Evolutionary conservation across 2,797 vertebrate species (phyloP), one percentile per base, ranked within the genome.

Genomic region (Rhodeus uyekii): DNA sequence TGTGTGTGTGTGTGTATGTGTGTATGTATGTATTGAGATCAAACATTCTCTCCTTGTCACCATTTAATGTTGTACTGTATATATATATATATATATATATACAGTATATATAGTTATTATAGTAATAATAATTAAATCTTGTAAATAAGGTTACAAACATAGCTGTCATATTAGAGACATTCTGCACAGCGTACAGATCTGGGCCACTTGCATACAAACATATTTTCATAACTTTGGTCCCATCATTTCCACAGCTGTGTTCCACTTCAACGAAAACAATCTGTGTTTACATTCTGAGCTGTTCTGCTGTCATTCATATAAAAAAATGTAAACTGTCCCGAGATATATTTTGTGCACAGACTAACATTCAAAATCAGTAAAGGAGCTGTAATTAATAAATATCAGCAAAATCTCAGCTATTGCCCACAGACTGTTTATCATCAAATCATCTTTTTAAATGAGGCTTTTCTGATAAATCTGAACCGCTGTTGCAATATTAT

Each of bases 191-290:
- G 42, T 42, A 27, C n/a, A 32, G 16, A 9, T 46, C 27, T 32
- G 42, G 8, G 10, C 27, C 24, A 71, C 16, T 27, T 6, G 2
- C 34, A 38, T 10, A 29, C 5, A 64, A 64, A 36, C 61, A 53
- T 24, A 53, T 36, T 73, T 72, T 72, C 68, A 72, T 22, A 72
- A 53, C 32, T 53, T 73, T 53, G 71, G 34, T 73, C 7, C 22
- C 18, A n/a, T 73, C 32, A 78, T 78, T 78, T 53, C 9, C n/a
- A 36, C 44, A 67, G 76, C 53, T 61, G 55, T 32, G 24, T 44
- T 73, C 19, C 32, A 63, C 75, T 46, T 63, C 58, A 73, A 19
- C 34, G 18, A 44, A 10, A n/a, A 32, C 63, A 63, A 46, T 63
- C 58, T 46, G 19, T 76, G 39, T 76, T 76, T 29, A 63, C 38